Conservation (phyloP, 2,113 vertebrate genomes). For the Hucho hucho region DNA sequence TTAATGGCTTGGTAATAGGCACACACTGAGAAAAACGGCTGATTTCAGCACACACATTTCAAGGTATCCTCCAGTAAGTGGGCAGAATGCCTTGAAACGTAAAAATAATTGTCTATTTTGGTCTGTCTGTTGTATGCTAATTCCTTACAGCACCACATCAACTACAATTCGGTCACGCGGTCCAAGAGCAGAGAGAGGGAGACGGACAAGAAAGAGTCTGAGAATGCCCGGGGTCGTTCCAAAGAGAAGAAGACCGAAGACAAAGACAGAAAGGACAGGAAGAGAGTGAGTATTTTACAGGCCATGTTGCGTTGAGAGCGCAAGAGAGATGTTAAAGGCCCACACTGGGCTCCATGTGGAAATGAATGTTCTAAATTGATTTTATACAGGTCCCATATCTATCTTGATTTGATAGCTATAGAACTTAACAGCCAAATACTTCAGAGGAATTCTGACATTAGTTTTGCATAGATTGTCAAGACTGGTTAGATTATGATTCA, state of each 20-base stretch:
- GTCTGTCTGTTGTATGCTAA: constrained; percentile 32
- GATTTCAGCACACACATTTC: not conserved
- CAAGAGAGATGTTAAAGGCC: not conserved
- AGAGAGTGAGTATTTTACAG: constrained; percentile 58
- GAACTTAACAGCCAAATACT: not conserved
- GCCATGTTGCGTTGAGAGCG: not conserved
- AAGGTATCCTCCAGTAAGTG: not conserved
- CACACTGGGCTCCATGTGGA: not conserved
- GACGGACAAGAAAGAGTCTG: constrained; percentile 69
- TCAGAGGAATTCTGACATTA: not conserved
- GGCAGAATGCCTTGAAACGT: not conserved
- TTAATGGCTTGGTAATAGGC: too few relatives aligned
- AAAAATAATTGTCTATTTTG: not conserved
- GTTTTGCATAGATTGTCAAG: not conserved
- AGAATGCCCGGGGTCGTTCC: constrained; percentile 58
- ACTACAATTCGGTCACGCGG: constrained; percentile 68
- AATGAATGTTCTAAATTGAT: not conserved
- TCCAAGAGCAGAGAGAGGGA: constrained; percentile 75
- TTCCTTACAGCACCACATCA: constrained; percentile 63
- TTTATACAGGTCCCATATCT: not conserved
- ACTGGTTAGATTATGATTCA: not conserved
- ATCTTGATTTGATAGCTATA: not conserved
- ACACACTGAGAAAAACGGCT: not conserved
- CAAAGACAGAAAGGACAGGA: constrained; percentile 71
- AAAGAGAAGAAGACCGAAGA: constrained; percentile 73